A percentile compares a stretch with the other conserved stretches of the same genome.
Evolutionary conservation across 2,113 vertebrate species (phyloP).

Genomic region (Saguinus imperator): DNA sequence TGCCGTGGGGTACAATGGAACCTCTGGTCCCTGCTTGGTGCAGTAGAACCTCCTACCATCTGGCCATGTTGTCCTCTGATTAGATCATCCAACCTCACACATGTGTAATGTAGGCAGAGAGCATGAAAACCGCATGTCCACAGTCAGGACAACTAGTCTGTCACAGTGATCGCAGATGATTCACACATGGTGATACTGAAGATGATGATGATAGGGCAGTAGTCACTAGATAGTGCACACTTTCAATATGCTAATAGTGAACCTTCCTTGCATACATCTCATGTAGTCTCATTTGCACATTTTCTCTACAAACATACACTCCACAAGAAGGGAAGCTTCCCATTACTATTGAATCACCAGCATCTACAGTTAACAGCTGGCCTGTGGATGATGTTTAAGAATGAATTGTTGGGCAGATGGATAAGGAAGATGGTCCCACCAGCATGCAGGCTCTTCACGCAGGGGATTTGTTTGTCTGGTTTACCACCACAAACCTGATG

Average conservation of each 20-base stretch:
- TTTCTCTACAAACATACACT: not conserved
- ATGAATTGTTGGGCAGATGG: not conserved
- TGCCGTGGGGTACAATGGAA: not conserved
- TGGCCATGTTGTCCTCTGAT: not conserved
- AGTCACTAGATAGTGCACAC: not conserved
- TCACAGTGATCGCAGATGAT: not conserved
- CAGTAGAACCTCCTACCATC: not conserved
- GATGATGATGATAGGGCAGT: not conserved
- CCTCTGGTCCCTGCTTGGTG: not conserved
- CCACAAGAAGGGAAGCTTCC: not conserved
- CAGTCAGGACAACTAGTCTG: not conserved
- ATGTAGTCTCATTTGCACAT: not conserved
- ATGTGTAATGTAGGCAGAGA: not conserved
- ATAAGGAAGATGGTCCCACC: accelerated
- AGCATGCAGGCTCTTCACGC: accelerated
- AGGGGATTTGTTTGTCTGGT: not conserved
- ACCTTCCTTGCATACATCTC: not conserved
- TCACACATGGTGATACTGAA: accelerated
- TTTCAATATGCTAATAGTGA: accelerated
- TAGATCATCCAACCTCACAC: not conserved
- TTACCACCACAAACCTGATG: not conserved
- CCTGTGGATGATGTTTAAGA: not conserved
- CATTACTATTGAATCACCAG: not conserved
- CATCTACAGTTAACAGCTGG: not conserved
- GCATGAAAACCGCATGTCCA: too few species aligned